Base-by-base conservation (phyloP, 1,140 invertebrate genomes). In the Neotoxoptera formosana region DNA sequence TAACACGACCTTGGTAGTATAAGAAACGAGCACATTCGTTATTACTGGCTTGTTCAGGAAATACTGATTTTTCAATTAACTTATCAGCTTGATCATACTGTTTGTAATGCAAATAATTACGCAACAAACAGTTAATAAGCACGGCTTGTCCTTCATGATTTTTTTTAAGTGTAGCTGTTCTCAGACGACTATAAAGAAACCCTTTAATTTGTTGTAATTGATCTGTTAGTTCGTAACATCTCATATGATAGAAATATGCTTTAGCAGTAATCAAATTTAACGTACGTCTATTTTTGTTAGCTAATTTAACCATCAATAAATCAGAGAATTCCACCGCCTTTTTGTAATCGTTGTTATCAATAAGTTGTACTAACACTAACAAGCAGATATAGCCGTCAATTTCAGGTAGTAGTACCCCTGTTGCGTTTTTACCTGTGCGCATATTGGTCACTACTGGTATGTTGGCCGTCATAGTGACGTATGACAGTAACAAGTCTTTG, bases 1-100 rank as follows among this genome's bases (percentile, higher is more conserved):
- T 99, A 93, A 99, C 99, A 94, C 99, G 97, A 30, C 99, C 99
- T 94, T 99, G 96, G 95, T 99, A 99, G 95, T 99, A 99, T 41
- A 99, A 96, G 95, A 98, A 99, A 95, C 99, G 96, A 0, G 99
- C 99, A 98, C 98, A 99, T 95, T 99, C 99, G 96, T 99, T 99
- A 95, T 99, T 99, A 95, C 98, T 99, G 0, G 99, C 99, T 94
- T 97, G 97, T 95, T 99, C 99, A 1, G 99, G 99, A 95, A 99
- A 99, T 0, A 98, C 97, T 9, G 98, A 98, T 95, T 99, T 99
- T 53, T 98, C 98, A 0, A 99, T 98, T 51, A 99, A 96, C 95
- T 99, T 99, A 95, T 98, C 98, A 11, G 98, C 98, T 95, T 98
- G 99, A 95, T 99, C 98, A 95, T 99, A 99, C 14, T 99, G 95